Evolutionary conservation across 1,140 invertebrate species (phyloP).

Genomic region (Heliconius congener): DNA sequence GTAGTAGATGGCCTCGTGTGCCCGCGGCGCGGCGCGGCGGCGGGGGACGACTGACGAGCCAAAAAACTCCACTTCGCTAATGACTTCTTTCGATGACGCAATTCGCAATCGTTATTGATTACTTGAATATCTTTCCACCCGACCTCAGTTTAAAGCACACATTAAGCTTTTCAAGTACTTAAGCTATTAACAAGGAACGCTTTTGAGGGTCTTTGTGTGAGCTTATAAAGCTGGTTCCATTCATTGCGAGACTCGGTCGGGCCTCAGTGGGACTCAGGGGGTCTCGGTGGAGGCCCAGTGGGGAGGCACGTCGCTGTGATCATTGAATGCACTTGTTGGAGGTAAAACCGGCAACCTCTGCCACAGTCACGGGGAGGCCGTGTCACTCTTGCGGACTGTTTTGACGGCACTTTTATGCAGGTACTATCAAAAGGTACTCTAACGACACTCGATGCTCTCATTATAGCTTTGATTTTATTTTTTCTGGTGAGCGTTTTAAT

Average conservation of each 20-base stretch:
- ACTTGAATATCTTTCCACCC: background rate
- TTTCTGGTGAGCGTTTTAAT: background rate
- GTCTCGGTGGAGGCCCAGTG: background rate
- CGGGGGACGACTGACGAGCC: background rate
- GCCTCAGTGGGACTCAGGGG: background rate
- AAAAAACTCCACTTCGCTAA: background rate
- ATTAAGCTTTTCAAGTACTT: constrained; percentile 10
- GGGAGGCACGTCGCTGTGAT: background rate
- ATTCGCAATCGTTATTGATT: constrained; percentile 6
- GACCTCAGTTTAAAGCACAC: background rate
- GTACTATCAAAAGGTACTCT: background rate
- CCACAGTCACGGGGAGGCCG: background rate
- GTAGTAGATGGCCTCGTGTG: background rate
- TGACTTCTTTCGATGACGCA: background rate
- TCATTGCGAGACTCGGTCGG: constrained; percentile 4
- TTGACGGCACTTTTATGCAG: background rate
- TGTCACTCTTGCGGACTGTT: background rate
- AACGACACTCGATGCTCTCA: background rate
- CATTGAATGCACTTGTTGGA: constrained; percentile 16
- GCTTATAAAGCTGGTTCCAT: constrained; percentile 18
- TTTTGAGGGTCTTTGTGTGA: constrained; percentile 7
- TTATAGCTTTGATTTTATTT: no score
- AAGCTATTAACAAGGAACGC: constrained; percentile 25
- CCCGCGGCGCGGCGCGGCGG: background rate
- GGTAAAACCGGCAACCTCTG: constrained; percentile 12